Conservation (phyloP, 2,888 invertebrate genomes). For the Orchesella flavescens region DNA sequence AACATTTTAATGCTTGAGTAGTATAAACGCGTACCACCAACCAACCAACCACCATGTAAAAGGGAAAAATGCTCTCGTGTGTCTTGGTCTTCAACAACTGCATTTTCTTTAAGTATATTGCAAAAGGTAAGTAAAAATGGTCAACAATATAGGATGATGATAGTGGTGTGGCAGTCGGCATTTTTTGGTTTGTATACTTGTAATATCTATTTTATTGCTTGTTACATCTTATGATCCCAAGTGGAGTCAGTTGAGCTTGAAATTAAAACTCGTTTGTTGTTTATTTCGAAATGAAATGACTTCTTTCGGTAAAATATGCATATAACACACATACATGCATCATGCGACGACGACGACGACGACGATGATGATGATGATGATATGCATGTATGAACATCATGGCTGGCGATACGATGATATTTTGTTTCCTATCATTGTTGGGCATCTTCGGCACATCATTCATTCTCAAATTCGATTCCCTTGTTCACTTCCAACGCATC, state of each 20-base stretch:
- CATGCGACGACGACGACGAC: too few relatives aligned
- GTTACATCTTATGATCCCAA: slow-evolving; percentile 33
- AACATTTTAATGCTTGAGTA: too few relatives aligned
- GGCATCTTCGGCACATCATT: neutral
- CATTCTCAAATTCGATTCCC: slow-evolving; percentile 26
- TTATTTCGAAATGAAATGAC: slow-evolving; percentile 28
- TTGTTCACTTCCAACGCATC: slow-evolving; percentile 43
- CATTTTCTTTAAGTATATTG: neutral
- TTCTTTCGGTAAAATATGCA: slow-evolving; percentile 33
- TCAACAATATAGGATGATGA: neutral
- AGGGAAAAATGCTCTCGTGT: neutral
- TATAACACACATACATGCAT: neutral
- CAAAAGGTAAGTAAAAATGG: too few relatives aligned
- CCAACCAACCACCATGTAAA: too few relatives aligned
- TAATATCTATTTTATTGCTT: slow-evolving; percentile 43
- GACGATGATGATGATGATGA: too few relatives aligned
- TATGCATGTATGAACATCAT: neutral
- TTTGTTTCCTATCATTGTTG: neutral
- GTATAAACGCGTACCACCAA: too few relatives aligned
- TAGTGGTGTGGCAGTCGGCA: neutral
- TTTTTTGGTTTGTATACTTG: slow-evolving; percentile 10
- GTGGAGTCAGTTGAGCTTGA: slow-evolving; percentile 40
- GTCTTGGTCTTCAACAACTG: neutral
- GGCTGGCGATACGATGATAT: neutral
- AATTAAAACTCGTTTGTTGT: slow-evolving; percentile 62